Conservation (phyloP, 1,140 invertebrate genomes). For the Eumeta japonica region DNA sequence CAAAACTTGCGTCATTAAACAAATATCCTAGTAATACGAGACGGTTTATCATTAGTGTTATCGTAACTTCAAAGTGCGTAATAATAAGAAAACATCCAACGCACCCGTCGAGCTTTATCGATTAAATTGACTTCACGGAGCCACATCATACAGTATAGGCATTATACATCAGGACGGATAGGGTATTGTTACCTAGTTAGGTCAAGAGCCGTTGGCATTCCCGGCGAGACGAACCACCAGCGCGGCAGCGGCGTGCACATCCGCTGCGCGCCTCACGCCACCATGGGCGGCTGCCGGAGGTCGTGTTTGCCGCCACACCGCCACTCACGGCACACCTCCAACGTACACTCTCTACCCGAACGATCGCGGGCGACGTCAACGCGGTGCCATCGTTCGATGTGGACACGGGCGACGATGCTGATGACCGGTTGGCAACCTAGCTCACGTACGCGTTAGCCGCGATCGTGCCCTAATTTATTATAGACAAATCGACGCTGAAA, state of each 20-base stretch:
- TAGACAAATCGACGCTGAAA: too few relatives aligned
- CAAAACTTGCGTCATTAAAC: too few relatives aligned
- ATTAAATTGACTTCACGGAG: too few relatives aligned
- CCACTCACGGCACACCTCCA: constrained; percentile 18
- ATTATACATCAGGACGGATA: too few relatives aligned
- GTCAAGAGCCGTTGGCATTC: constrained; percentile 55
- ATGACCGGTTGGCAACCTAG: constrained; percentile 27
- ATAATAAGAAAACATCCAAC: too few relatives aligned
- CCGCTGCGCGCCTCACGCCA: constrained; percentile 33
- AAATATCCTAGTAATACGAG: too few relatives aligned
- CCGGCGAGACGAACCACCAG: constrained; percentile 43
- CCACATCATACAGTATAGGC: too few relatives aligned
- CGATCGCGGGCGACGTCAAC: constrained; percentile 31
- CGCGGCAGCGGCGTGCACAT: constrained; percentile 49
- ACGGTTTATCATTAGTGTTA: too few relatives aligned
- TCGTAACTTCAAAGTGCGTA: too few relatives aligned
- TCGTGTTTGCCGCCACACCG: constrained; percentile 5
- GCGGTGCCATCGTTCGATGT: constrained; percentile 40
- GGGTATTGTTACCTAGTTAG: constrained; percentile 45
- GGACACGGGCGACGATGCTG: constrained; percentile 35
- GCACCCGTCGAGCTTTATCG: too few relatives aligned
- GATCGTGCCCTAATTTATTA: constrained; percentile 10
- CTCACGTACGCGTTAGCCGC: constrained; percentile 18
- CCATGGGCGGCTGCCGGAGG: constrained; percentile 20
- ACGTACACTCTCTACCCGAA: constrained; percentile 32